Conservation (phyloP, 2,113 vertebrate species). For the Carollia perspicillata region DNA sequence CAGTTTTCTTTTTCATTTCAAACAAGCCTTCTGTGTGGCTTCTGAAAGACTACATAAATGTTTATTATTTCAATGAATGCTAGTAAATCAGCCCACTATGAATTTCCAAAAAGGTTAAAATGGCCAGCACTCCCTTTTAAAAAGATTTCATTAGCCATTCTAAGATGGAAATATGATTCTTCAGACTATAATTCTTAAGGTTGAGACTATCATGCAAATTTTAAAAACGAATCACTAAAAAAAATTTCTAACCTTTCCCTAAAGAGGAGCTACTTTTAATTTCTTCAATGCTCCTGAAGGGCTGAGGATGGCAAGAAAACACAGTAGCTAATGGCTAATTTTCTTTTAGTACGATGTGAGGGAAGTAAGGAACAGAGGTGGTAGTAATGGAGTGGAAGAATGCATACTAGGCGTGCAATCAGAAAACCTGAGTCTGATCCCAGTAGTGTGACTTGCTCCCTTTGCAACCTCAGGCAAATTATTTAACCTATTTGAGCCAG, state of each 20-base stretch:
- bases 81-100: neutral
- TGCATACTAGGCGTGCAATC: neutral
- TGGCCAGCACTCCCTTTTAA: neutral
- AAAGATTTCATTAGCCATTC: neutral
- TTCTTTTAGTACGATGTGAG: neutral
- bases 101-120: constrained; percentile 31
- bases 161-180: neutral
- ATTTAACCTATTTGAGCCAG: neutral
- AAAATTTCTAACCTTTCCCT: neutral
- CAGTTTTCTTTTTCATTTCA: neutral
- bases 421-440: neutral
- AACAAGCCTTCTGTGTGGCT: neutral
- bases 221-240: neutral
- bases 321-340: neutral
- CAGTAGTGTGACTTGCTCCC: neutral
- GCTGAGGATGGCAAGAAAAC: neutral
- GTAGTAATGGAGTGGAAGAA: neutral
- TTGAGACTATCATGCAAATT: neutral
- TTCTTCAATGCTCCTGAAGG: neutral
- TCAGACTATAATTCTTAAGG: neutral
- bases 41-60: neutral
- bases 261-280: constrained; percentile 1
- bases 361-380: neutral
- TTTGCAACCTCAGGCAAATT: neutral
- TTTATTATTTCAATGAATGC: neutral